Percentiles rank a stretch among this genome's conserved stretches.
These are phyloP conservation scores for Augochlorella aurata DNA, from an alignment of 2,888 invertebrate genomes.

Conservation along the genomic window DNA sequence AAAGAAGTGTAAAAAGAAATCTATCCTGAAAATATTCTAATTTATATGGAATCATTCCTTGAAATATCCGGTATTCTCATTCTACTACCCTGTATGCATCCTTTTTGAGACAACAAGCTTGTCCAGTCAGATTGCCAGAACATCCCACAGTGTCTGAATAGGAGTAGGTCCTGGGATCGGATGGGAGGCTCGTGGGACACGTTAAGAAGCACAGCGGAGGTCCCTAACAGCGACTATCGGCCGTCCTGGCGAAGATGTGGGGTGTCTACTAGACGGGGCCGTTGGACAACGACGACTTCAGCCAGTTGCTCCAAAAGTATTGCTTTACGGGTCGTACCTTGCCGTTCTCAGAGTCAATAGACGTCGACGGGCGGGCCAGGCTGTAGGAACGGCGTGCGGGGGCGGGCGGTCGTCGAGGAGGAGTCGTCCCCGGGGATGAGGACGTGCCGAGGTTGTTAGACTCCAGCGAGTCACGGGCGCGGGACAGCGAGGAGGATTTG, in stretches of 20 bases:
- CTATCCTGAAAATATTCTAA: too few species aligned
- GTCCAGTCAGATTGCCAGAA: not conserved
- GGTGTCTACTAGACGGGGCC: constrained; percentile 81
- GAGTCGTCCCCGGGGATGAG: constrained; percentile 73
- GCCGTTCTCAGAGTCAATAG: constrained; percentile 82
- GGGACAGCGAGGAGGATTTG: constrained; percentile 78
- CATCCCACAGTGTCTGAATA: constrained; percentile 30
- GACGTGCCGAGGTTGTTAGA: constrained; percentile 71
- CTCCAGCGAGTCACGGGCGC: constrained; percentile 78
- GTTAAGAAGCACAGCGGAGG: constrained; percentile 45
- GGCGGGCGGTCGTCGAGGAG: constrained; percentile 80
- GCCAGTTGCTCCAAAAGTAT: constrained; percentile 88
- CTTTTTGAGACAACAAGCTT: not conserved
- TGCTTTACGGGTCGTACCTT: constrained; percentile 89
- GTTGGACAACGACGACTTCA: constrained; percentile 84
- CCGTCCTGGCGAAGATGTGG: constrained; percentile 47
- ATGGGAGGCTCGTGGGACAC: constrained; percentile 4
- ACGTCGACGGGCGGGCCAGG: constrained; percentile 75
- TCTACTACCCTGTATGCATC: not conserved
- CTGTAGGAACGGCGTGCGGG: constrained; percentile 79
- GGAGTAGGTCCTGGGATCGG: not conserved
- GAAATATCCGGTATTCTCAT: too few species aligned
- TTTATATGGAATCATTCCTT: too few species aligned
- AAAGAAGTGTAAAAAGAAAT: too few species aligned
- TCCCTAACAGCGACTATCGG: constrained; percentile 64